These are phyloP conservation scores for Tinea semifulvella DNA, from an alignment of 2,888 invertebrate species.

Conservation along the genomic window DNA sequence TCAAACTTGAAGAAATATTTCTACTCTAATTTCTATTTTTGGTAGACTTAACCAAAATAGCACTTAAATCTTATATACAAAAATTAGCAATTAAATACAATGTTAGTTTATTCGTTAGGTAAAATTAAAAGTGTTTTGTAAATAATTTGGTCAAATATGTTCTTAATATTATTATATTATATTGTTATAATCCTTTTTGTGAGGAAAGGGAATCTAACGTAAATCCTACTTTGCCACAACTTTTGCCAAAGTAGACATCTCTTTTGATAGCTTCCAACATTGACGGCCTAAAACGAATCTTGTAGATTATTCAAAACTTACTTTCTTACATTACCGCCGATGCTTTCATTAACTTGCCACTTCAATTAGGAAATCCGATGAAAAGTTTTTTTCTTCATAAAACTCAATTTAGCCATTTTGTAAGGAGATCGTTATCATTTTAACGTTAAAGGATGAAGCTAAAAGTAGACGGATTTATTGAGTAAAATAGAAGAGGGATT, in stretches of 20 bases:
- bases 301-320: constrained; percentile 37
- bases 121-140: too few relatives aligned
- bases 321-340: constrained; percentile 35
- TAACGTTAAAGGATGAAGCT: constrained; percentile 12
- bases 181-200: constrained; percentile 50
- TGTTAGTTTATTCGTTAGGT: too few relatives aligned
- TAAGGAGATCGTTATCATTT: neutral
- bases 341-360: constrained; percentile 42
- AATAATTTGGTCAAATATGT: too few relatives aligned
- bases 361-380: constrained; percentile 26
- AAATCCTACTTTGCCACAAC: constrained; percentile 63
- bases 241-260: constrained; percentile 58
- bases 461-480: constrained; percentile 20
- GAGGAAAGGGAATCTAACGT: constrained; percentile 49
- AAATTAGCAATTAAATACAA: too few relatives aligned
- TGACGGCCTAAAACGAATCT: constrained; percentile 53
- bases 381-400: neutral
- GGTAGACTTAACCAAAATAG: too few relatives aligned
- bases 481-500: constrained; percentile 3
- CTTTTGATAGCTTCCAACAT: constrained; percentile 56
- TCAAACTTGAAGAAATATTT: too few relatives aligned
- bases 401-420: neutral
- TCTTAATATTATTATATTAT: too few relatives aligned
- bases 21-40: too few relatives aligned
- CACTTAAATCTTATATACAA: too few relatives aligned